Evolutionary conservation across 2,797 vertebrate genomes (phyloP), one percentile per base, ranked within the genome.

Genomic region (Pseudochirops corinnae): DNA sequence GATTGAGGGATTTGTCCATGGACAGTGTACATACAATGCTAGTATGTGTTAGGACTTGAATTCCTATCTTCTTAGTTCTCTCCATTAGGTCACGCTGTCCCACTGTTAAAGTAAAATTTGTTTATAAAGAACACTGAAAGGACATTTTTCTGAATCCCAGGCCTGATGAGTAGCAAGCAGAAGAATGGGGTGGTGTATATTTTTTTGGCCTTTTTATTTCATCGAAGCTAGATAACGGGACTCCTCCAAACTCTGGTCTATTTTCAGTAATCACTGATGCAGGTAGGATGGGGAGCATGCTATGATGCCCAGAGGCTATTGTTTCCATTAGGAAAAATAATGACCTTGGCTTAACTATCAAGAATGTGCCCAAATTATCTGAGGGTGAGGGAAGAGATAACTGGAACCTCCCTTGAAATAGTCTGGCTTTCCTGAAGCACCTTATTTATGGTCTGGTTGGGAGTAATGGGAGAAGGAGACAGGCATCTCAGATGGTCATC

Each of bases 401-500:
- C 90, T 91, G 52, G 56, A 92, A 93, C 92, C 3, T 4, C 90
- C 93, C 52, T 67, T n/a, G 52, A 7, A 39, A 39, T 46, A 56
- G 56, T 39, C 91, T 91, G 13, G 16, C 33, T 90, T 94, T 55
- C n/a, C n/a, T 4, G 1, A 50, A 94, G 91, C 2, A 0, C 94
- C 87, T 31, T 5, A 50, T 58, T 56, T 55, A 5, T 3, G 28
- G 57, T 21, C 56, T 0, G 18, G 95, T 24, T 56, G 95, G 74
- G 52, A 18, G 92, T 0, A 33, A 91, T 39, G 4, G 2, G 58
- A 18, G 7, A 53, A 87, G 16, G 93, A 56, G 91, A 93, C 3
- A 24, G 67, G 33, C 21, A 26, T 91, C 31, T 55, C 24, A 16
- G 90, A 90, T 53, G 93, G 95, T 97, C 98, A 62, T 94, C 56